A percentile compares a stretch with the other conserved stretches of the same genome.
Evolutionary conservation across 1,140 invertebrate species (phyloP).

Genomic region (Adelges cooleyi): DNA sequence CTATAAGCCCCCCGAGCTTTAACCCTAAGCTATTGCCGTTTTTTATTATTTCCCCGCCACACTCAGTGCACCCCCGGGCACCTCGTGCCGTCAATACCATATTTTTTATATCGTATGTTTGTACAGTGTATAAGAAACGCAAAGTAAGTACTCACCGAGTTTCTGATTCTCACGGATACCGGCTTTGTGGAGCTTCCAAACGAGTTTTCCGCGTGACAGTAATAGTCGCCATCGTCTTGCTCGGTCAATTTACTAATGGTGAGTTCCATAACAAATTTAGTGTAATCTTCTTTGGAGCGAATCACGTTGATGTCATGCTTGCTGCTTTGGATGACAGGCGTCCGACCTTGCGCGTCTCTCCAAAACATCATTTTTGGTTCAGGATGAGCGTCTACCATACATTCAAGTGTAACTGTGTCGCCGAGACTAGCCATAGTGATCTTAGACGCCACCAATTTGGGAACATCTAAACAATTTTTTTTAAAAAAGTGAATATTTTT

Average conservation of each 20-base stretch:
- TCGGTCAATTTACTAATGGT: slow-evolving; percentile 56
- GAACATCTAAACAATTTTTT: slow-evolving; percentile 46
- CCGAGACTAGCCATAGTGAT: slow-evolving; percentile 60
- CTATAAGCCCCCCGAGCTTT: background rate
- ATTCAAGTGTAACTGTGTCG: slow-evolving; percentile 59
- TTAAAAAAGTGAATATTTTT: too few relatives aligned
- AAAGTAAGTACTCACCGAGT: slow-evolving; percentile 37
- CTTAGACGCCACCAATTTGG: slow-evolving; percentile 58
- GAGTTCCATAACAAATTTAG: slow-evolving; percentile 57
- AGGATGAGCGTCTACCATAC: slow-evolving; percentile 60
- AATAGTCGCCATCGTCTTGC: slow-evolving; percentile 62
- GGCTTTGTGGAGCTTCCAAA: slow-evolving; percentile 57
- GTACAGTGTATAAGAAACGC: too few relatives aligned
- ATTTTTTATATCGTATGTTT: background rate
- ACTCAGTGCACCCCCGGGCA: too few relatives aligned
- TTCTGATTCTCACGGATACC: slow-evolving; percentile 56
- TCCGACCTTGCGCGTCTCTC: slow-evolving; percentile 54
- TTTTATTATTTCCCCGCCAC: background rate
- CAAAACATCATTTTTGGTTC: slow-evolving; percentile 67
- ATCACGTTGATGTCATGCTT: slow-evolving; percentile 50
- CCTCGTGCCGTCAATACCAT: slow-evolving; percentile 1
- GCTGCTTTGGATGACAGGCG: slow-evolving; percentile 60
- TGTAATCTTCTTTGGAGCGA: slow-evolving; percentile 45
- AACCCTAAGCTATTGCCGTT: slow-evolving; percentile 5
- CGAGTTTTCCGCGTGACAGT: slow-evolving; percentile 67